Base-by-base conservation (phyloP, 2,113 vertebrate species). In the Bubo blakistoni region DNA sequence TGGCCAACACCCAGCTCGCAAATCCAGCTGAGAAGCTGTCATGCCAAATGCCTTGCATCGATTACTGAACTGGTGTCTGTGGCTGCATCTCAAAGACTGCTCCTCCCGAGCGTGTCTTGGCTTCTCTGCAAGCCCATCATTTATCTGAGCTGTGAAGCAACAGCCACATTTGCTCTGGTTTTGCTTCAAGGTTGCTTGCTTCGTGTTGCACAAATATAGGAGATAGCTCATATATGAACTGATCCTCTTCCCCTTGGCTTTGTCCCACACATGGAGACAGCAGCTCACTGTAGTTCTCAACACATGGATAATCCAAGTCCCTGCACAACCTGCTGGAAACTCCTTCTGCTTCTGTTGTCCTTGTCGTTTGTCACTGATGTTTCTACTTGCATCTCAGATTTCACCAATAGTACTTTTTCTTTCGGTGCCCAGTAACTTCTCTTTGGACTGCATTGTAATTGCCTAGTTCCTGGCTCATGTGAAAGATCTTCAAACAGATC, bases 221-320 rank as follows among this genome's bases (percentile, higher is more conserved):
- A 54, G 74, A 13, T 22, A n/a, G 47, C 21, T 85, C n/a, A 4
- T 21, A 19, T 36, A 14, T 17, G 34, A 81, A 32, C 57, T 11
- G 61, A 49, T 51, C 55, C 36, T 46, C 32, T 57, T 81, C 20
- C n/a, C 67, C n/a, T 10, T 14, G 38, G 47, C 58, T 67, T 69
- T 76, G 62, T 55, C 47, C 77, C 22, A 19, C 19, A 3, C 0
- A 1, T 18, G 27, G 36, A 65, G 30, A 42, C 51, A 46, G 84
- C 69, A 57, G 46, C 63, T 70, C 44, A 6, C 18, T 26, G 65
- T 51, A 82, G 32, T 38, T 77, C 57, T 79, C 52, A 2, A 1
- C 0, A 1, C 0, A 1, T 7, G 59, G 55, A 22, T 44, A 44
- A 88, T 9, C 51, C 77, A 86, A 18, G 8, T 29, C 57, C 42